Percentiles rank a stretch among this genome's conserved stretches.
Conservation (phyloP, 2,113 vertebrate genomes). For the Prunella fulvescens region DNA sequence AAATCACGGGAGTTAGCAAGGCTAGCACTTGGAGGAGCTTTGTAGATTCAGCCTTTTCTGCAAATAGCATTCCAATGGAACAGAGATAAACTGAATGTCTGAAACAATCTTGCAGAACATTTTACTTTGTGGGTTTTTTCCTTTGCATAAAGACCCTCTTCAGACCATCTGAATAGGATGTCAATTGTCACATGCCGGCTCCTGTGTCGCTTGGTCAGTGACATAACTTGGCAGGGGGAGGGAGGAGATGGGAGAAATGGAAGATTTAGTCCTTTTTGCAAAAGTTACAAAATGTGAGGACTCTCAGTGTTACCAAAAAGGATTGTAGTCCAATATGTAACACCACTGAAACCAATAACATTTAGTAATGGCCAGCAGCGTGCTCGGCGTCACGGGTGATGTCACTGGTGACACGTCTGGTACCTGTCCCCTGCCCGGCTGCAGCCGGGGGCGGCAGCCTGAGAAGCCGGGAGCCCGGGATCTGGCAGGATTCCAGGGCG, state of each 20-base stretch:
- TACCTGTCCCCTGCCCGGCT: neutral
- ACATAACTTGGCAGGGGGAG: neutral
- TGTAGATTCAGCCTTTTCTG: conserved; percentile 43
- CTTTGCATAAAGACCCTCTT: neutral
- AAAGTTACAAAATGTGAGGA: neutral
- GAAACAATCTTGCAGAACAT: neutral
- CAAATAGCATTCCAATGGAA: neutral
- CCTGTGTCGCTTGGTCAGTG: neutral
- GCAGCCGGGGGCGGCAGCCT: neutral
- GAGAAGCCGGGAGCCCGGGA: neutral
- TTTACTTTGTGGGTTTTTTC: neutral
- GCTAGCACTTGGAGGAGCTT: neutral
- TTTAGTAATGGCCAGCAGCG: neutral
- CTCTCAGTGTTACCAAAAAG: neutral
- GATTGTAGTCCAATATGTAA: neutral
- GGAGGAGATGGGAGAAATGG: neutral
- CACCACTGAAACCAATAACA: neutral
- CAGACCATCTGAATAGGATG: neutral
- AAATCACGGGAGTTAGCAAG: neutral
- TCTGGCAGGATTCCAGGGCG: neutral
- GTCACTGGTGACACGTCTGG: neutral
- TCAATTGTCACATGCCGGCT: neutral
- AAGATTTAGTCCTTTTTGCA: neutral
- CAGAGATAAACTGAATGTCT: neutral
- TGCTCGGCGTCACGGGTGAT: neutral